phyloP scores from a whole-genome alignment of 2,888 invertebrate species.

The Diploptera punctata region DNA sequence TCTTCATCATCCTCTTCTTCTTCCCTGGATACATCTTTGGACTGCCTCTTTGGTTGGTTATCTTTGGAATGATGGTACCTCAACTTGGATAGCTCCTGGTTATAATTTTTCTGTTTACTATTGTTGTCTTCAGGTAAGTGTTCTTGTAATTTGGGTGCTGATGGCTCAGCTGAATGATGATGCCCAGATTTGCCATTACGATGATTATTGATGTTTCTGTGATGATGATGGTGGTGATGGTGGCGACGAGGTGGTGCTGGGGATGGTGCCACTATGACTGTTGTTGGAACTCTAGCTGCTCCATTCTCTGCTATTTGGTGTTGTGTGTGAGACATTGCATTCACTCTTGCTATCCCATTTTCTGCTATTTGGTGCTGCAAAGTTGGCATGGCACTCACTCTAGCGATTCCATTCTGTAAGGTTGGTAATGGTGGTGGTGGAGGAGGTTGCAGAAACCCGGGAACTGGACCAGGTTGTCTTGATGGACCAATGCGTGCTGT shows the following conservation, averaged over 20 bases:
- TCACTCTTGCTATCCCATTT: neutral
- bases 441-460: conserved; percentile 40
- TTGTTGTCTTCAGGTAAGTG: conserved; percentile 7
- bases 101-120: conserved; percentile 8
- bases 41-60: conserved; percentile 28
- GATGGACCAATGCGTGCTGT: conserved; percentile 55
- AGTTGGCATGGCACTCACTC: neutral
- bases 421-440: conserved; percentile 56
- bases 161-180: conserved; percentile 15
- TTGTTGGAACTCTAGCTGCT: neutral
- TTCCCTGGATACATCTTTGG: conserved; percentile 31
- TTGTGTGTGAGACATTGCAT: no score
- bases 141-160: conserved; percentile 26
- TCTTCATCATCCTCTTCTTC: conserved; percentile 35
- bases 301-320: no score
- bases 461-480: conserved; percentile 35
- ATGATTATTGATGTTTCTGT: conserved; percentile 36
- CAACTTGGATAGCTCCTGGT: conserved; percentile 11
- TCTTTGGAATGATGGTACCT: conserved; percentile 18
- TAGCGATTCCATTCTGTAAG: conserved; percentile 34
- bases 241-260: conserved; percentile 44
- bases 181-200: conserved; percentile 32
- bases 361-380: neutral
- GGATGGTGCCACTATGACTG: conserved; percentile 20
- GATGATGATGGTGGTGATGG: conserved; percentile 50